Evolutionary conservation across 2,888 invertebrate genomes (phyloP).

Genomic region (Brachyptera risi): DNA sequence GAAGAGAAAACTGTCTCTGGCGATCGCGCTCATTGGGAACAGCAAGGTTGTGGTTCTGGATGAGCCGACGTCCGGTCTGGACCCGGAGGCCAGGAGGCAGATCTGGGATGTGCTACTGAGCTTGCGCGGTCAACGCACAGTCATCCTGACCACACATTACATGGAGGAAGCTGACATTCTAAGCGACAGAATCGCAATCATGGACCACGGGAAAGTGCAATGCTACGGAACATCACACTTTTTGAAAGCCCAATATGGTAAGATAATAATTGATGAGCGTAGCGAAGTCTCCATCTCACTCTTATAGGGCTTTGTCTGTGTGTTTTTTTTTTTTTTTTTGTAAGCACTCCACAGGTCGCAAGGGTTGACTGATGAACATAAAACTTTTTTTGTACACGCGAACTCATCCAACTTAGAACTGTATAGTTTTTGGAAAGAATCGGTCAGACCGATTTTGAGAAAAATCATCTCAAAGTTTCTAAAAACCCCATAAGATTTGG

Average conservation of each 20-base stretch:
- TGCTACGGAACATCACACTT: constrained; percentile 80
- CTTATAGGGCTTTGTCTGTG: too few species aligned
- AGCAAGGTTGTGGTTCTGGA: constrained; percentile 67
- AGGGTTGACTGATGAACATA: too few species aligned
- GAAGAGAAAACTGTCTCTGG: constrained; percentile 82
- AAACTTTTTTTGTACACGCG: too few species aligned
- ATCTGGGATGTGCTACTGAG: constrained; percentile 64
- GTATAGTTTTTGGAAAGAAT: too few species aligned
- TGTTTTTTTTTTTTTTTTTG: too few species aligned
- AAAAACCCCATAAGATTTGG: too few species aligned
- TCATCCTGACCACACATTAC: constrained; percentile 86
- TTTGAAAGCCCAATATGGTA: constrained; percentile 61
- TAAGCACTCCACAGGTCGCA: too few species aligned
- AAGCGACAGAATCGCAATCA: constrained; percentile 85
- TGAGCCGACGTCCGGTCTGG: constrained; percentile 89
- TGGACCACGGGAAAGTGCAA: constrained; percentile 67
- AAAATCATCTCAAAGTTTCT: too few species aligned
- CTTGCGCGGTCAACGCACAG: constrained; percentile 66
- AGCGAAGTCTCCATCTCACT: too few species aligned
- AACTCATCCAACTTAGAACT: too few species aligned
- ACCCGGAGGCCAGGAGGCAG: constrained; percentile 81
- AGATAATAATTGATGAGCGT: too few species aligned
- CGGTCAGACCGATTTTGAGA: too few species aligned
- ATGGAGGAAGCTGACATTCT: constrained; percentile 95
- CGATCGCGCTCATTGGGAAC: constrained; percentile 78